Evolutionary conservation across 2,888 invertebrate genomes (phyloP), one percentile per base, ranked within the genome.

Genomic region (Hydropsyche betteni): DNA sequence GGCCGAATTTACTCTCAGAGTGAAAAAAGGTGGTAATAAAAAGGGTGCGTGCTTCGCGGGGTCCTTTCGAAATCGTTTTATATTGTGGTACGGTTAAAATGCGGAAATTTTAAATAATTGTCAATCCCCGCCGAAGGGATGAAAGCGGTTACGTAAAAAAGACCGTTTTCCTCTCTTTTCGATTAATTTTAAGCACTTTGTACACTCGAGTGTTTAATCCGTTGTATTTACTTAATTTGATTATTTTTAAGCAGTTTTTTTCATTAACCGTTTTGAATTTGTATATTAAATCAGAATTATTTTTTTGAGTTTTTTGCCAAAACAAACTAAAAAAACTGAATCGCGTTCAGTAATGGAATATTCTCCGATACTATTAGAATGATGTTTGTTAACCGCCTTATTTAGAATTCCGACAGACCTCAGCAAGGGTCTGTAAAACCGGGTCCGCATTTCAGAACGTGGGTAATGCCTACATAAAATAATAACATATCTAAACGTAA

Each of bases 31-130:
- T 14, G 8, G 16, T 24, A 58, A 58, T 58, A 24, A 58, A 58
- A 58, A 58, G 16, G 58, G 58, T 5, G 16, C 16, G 58, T 58
- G 58, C 8, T 16, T 14, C 14, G 8, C 4, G 24, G 24, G 24
- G 24, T 58, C 14, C 58, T 58, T 58, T 24, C 58, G 58, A 8
- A 58, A 58, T 58, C 16, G 58, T 58, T 58, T 58, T 58, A 58
- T 24, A 4, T 16, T 24, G 8, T 24, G 16, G 53, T 0, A 16
- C 4, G 53, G 5, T 53, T 5, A 53, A 53, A 53, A 53, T 53
- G n/a, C 14, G 14, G 58, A 58, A 58, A 58, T 58, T 58, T 58
- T 58, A 58, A 58, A 58, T 58, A 58, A 58, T 58, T 58, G 58
- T 58, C 58, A 58, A 58, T 58, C 16, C 14, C 53, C 24, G 16